Conservation (phyloP, 2,113 vertebrate genomes). For the Perca schrenkii region DNA sequence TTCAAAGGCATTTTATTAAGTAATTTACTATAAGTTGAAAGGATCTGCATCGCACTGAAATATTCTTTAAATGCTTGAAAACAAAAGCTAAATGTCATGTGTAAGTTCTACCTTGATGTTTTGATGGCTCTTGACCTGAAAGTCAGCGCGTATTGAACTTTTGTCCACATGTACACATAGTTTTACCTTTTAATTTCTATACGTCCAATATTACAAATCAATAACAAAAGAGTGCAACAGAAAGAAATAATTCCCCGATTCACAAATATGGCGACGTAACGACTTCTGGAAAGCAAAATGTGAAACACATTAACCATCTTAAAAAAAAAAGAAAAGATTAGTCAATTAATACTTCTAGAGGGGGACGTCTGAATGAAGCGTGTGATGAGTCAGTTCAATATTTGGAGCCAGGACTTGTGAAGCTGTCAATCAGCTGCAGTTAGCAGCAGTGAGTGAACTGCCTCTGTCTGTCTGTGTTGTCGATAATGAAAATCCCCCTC, state of each 20-base stretch:
- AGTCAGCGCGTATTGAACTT: not conserved
- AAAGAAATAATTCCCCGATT: not conserved
- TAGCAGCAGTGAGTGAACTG: constrained; percentile 44
- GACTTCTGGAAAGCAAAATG: not conserved
- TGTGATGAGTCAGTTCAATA: constrained; percentile 27
- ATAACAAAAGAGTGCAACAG: not conserved
- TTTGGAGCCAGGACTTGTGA: constrained; percentile 9
- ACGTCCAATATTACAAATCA: not conserved
- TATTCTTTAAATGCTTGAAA: not conserved
- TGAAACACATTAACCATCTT: not conserved
- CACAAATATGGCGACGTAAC: not conserved
- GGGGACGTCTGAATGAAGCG: constrained; percentile 22
- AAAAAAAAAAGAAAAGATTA: not conserved
- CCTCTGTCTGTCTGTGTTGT: constrained; percentile 40
- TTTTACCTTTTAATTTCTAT: not conserved
- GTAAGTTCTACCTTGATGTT: not conserved
- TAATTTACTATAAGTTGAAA: not conserved
- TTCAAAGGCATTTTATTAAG: not conserved
- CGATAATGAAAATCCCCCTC: constrained; percentile 59
- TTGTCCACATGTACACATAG: not conserved
- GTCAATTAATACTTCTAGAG: not conserved
- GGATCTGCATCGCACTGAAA: not conserved
- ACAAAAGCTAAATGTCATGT: not conserved
- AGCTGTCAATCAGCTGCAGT: constrained; percentile 41
- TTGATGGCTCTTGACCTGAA: not conserved